Base-by-base conservation (phyloP, 2,113 vertebrate genomes). In the Xiphophorus maculatus region DNA sequence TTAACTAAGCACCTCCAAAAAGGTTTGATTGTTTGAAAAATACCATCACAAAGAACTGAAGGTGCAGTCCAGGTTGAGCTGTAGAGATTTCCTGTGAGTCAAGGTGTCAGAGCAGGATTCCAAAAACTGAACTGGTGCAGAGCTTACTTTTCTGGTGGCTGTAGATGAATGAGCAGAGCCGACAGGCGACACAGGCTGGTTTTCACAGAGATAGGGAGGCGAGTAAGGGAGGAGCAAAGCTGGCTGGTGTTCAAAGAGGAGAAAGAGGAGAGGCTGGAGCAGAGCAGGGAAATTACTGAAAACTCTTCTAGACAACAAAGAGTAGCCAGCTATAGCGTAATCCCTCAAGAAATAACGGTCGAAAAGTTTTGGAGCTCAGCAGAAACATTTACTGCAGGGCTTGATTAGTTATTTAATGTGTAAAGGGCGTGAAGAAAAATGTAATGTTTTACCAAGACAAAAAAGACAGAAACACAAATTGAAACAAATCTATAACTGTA, bases 231-330 rank as follows among this genome's bases (percentile, higher is more conserved):
- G 69, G 29, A 65, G 44, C 63, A 66, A 54, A 74, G 63, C 63
- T 74, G 42, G 44, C 13, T 27, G 29, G 14, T 63, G 70, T 63
- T 63, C 35, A 72, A 71, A 72, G 30, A 37, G 40, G n/a, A 37
- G 32, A 40, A 60, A 58, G 30, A 42, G 15, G 60, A 54, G 29
- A 69, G 25, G 33, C 32, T 15, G 48, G 66, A 10, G 25, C 42
- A n/a, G 42, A 37, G 72, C 30, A 66, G 12, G 19, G 32, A 58
- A 74, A 54, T 51, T 44, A 28, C 70, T 30, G 58, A 44, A n/a
- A 63, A 40, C 61, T 63, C 9, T 22, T 15, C 60, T n/a, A 42
- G 17, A 40, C 14, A 66, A 54, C 32, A 66, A 40, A 40, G 27
- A 33, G 22, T 33, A 54, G 25, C 28, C 63, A 44, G 42, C 44